A percentile compares a stretch with the other conserved stretches of the same genome.
These are phyloP conservation scores for Orthonychiurus folsomi DNA, from an alignment of 2,888 invertebrate species.

Conservation along the genomic window DNA sequence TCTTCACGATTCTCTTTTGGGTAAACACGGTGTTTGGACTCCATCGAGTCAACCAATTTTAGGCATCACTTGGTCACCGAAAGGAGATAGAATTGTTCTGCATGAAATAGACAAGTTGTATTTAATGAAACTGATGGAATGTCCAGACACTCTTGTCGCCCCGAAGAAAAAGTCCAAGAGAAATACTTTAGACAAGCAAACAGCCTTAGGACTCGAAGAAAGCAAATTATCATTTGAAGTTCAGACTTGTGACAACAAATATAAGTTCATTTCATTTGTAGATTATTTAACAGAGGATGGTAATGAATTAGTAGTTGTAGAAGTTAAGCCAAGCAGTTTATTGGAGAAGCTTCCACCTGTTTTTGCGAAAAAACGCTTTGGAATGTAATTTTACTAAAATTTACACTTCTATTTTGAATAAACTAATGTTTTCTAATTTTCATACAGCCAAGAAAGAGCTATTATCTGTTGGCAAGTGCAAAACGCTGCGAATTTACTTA, in stretches of 20 bases:
- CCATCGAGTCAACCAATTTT: slow-evolving; percentile 25
- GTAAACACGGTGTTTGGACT: neutral
- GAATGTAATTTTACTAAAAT: no score
- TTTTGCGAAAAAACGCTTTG: slow-evolving; percentile 37
- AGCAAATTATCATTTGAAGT: slow-evolving; percentile 19
- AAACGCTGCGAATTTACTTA: no score
- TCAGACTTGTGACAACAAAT: slow-evolving; percentile 27
- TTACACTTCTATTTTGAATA: neutral
- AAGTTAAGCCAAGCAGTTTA: slow-evolving; percentile 35
- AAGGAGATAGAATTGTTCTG: slow-evolving; percentile 23
- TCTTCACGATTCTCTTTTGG: neutral
- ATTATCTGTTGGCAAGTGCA: no score
- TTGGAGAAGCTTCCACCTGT: slow-evolving; percentile 36
- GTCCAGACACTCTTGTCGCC: neutral
- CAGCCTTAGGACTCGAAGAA: slow-evolving; percentile 2
- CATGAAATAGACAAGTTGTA: slow-evolving; percentile 28
- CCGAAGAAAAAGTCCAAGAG: slow-evolving; percentile 15
- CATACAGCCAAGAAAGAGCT: neutral
- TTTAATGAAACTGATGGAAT: slow-evolving; percentile 18
- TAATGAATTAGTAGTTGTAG: slow-evolving; percentile 30
- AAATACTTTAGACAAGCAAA: slow-evolving; percentile 9
- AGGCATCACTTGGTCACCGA: slow-evolving; percentile 28
- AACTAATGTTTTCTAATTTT: neutral
- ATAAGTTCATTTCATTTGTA: slow-evolving; percentile 29
- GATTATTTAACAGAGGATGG: slow-evolving; percentile 23